Base-by-base conservation (phyloP, 2,113 vertebrate species). In the Spermophilus dauricus region DNA sequence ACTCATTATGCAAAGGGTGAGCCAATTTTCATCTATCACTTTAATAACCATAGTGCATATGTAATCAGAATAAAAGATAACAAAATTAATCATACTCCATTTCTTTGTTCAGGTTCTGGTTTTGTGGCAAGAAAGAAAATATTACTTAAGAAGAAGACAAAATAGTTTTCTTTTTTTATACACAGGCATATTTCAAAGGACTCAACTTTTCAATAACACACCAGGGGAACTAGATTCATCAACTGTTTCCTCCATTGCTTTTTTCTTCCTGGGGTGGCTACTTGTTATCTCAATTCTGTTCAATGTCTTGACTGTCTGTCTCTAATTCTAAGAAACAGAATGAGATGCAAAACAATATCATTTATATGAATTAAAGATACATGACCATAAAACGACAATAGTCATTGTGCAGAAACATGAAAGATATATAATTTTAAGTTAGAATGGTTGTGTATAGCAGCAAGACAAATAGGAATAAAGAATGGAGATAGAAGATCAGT, bases 51-150 rank as follows among this genome's bases (percentile, higher is more conserved):
- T 24, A 72, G 4, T 82, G 22, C 22, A 58, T 86, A 53, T 26
- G 32, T 58, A 87, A 69, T 72, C 76, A 72, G 56, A 75, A 86
- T 87, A 87, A 96, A 93, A 90, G 69, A 67, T 90, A 63, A 89
- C 34, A 87, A 86, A 86, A 95, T 96, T 65, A 70, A 77, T 73
- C 69, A 87, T 65, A 45, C 2, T 72, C 8, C 14, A 2, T 77
- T 94, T 89, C 13, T 7, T 91, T 90, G 42, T 72, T 86, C 42
- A 34, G n/a, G 32, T 72, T 83, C 42, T 70, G 77, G 11, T 86
- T 95, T 82, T 91, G 17, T 56, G 30, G 32, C 39, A 95, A 86
- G 70, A 78, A 90, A 82, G n/a, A 97, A 14, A 95, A 82, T 34
- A 20, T 53, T 90, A 65, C 56, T 61, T 89, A 81, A 65, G 61